Evolutionary conservation across 1,140 invertebrate species (phyloP).

Genomic region (Ostrea edulis): DNA sequence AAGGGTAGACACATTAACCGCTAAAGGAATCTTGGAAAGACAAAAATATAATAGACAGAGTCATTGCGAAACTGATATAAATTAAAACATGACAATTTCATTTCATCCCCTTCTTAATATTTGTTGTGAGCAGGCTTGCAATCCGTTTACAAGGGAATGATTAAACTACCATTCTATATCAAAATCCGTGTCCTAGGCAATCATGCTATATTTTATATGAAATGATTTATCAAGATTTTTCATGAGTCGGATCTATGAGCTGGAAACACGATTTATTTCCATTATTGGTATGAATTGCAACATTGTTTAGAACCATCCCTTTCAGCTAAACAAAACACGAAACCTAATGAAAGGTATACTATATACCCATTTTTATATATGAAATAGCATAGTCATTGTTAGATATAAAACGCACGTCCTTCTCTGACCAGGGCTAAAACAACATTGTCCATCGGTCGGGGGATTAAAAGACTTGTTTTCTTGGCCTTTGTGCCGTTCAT

Average conservation of each 20-base stretch:
- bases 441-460: not conserved
- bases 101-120: not conserved
- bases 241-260: not conserved
- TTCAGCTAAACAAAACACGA: conserved; percentile 17
- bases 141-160: not conserved
- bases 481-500: not conserved
- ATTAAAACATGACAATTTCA: not conserved
- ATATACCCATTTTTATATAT: not conserved
- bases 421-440: conserved; percentile 18
- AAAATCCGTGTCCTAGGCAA: not conserved
- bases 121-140: not conserved
- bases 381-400: conserved; percentile 5
- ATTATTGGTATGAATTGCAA: conserved; percentile 17
- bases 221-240: not conserved
- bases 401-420: not conserved
- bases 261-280: conserved; percentile 1
- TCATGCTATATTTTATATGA: not conserved
- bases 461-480: not conserved
- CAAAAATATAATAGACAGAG: not conserved
- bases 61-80: not conserved
- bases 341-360: not conserved
- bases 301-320: conserved; percentile 9
- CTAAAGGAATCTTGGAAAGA: conserved; percentile 4
- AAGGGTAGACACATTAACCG: conserved; percentile 24
- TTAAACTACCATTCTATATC: not conserved